Conservation (phyloP, 64 coral and sea anemone genomes). For the Dendronephthya gigantea region DNA sequence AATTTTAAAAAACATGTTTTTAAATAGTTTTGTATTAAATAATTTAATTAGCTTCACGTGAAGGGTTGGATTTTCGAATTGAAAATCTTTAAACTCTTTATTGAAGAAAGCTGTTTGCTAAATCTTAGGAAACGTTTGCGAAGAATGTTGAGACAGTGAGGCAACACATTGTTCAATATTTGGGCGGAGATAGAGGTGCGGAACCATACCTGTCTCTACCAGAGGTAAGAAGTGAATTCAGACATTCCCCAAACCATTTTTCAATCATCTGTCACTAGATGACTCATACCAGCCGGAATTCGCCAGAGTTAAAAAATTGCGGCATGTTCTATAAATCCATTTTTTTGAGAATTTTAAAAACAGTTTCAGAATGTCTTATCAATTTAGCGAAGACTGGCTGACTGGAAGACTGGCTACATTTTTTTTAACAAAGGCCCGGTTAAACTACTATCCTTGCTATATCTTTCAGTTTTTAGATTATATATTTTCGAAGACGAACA, state of each 20-base stretch:
- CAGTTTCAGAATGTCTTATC: neutral
- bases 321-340: neutral
- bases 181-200: neutral
- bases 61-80: too few relatives aligned
- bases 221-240: neutral
- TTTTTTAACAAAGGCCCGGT: neutral
- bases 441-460: neutral
- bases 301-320: too few relatives aligned
- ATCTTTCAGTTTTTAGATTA: slow-evolving; percentile 2
- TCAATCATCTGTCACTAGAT: too few relatives aligned
- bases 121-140: neutral
- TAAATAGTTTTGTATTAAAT: neutral
- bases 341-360: neutral
- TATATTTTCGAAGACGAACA: slow-evolving; percentile 40
- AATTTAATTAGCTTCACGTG: too few relatives aligned
- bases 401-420: too few relatives aligned
- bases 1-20: neutral
- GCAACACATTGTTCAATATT: neutral
- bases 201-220: neutral
- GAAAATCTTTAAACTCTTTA: too few relatives aligned
- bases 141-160: neutral
- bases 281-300: too few relatives aligned
- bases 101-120: too few relatives aligned
- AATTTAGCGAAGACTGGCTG: neutral
- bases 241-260: too few relatives aligned